These are phyloP conservation scores for Pseudomugil gertrudae DNA, from an alignment of 2,797 vertebrate genomes.

Conservation along the genomic window DNA sequence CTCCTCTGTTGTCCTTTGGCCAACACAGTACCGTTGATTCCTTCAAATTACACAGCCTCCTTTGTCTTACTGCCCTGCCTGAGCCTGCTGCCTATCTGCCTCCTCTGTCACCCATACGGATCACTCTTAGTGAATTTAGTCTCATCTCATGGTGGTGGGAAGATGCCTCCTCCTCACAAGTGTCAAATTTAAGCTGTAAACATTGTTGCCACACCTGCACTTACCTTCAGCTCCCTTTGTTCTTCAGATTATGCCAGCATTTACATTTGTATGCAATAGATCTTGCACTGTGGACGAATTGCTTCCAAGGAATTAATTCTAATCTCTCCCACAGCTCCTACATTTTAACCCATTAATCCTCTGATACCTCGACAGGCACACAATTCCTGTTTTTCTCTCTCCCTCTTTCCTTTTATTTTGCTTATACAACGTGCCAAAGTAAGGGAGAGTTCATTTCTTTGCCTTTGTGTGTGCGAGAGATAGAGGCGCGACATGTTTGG, in stretches of 20 bases:
- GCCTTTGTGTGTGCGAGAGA: slow-evolving; percentile 12
- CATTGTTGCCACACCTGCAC: slow-evolving; percentile 30
- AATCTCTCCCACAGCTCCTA: slow-evolving; percentile 13
- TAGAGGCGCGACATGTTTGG: slow-evolving; percentile 54
- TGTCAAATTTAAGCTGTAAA: slow-evolving; percentile 25
- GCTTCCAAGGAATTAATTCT: slow-evolving; percentile 25
- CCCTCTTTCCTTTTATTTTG: background rate
- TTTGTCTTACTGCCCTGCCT: background rate
- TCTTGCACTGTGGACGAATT: slow-evolving; percentile 20
- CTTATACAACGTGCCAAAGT: slow-evolving; percentile 15
- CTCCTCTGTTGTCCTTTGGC: slow-evolving; percentile 20
- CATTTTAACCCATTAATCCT: slow-evolving; percentile 45
- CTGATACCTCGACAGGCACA: slow-evolving; percentile 1
- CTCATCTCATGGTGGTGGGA: background rate
- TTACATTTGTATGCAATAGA: slow-evolving; percentile 24
- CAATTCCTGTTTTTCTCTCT: slow-evolving; percentile 3
- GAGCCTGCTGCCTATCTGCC: background rate
- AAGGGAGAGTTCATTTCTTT: slow-evolving; percentile 20
- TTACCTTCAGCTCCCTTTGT: slow-evolving; percentile 32
- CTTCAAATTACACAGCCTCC: slow-evolving; percentile 7
- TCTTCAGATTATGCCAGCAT: slow-evolving; percentile 15
- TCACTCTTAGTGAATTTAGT: background rate
- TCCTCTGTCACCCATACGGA: background rate
- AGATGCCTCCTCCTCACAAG: slow-evolving; percentile 3
- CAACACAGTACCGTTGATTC: slow-evolving; percentile 17